Evolutionary conservation across 92 coral and sea anemone genomes (phyloP).

Genomic region (Zoanthus sociatus): DNA sequence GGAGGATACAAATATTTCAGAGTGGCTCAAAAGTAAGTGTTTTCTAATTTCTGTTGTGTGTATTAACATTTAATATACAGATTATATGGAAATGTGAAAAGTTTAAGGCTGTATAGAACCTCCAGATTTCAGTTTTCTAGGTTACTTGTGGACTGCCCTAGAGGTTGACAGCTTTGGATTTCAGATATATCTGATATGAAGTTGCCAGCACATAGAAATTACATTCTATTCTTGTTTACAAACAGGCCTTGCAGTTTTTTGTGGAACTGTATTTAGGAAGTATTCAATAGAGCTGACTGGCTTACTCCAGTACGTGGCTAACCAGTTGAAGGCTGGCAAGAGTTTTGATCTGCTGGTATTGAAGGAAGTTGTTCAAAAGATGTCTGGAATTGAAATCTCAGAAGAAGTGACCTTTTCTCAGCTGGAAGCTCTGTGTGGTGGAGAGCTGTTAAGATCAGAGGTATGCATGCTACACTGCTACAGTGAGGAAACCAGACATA

Average conservation of each 20-base stretch:
- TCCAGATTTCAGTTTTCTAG: no score
- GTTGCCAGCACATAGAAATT: neutral
- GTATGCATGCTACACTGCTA: constrained; percentile 24
- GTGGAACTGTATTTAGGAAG: constrained; percentile 96
- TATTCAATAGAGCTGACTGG: constrained; percentile 96
- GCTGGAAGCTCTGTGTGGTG: constrained; percentile 94
- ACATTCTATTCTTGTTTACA: neutral
- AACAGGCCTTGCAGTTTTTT: constrained; percentile 93
- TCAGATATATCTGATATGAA: no score
- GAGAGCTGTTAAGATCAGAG: constrained; percentile 96
- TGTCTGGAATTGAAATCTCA: constrained; percentile 98
- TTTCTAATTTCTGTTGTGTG: neutral
- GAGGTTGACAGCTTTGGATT: no score
- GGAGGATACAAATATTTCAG: constrained; percentile 97
- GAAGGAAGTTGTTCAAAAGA: constrained; percentile 97
- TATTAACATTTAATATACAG: neutral
- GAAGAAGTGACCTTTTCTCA: constrained; percentile 97
- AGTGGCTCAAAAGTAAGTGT: constrained; percentile 94
- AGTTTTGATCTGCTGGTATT: constrained; percentile 94
- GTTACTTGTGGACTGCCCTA: no score
- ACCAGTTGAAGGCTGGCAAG: constrained; percentile 96
- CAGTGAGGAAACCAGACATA: no score
- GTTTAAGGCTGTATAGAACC: no score
- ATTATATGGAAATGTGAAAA: neutral
- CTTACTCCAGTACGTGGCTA: constrained; percentile 93